Conservation (phyloP, 2,113 vertebrate species). For the Blennius ocellaris region DNA sequence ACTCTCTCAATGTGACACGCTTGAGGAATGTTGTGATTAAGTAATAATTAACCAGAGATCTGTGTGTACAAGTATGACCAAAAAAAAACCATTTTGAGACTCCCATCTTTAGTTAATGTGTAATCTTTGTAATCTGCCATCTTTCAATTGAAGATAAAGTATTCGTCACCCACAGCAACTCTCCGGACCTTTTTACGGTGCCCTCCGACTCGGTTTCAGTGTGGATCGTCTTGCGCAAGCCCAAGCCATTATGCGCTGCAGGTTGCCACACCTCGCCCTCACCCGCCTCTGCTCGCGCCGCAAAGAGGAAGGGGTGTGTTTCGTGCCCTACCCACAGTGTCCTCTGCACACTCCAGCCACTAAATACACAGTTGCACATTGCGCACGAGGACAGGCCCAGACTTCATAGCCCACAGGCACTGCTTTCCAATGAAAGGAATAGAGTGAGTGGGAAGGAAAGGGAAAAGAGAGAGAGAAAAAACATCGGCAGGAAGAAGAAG, state of each 20-base stretch:
- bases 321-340: conserved; percentile 61
- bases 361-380: conserved; percentile 71
- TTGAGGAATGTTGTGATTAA: conserved; percentile 50
- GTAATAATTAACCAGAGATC: conserved; percentile 51
- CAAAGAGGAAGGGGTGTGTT: conserved; percentile 70
- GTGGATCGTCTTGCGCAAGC: conserved; percentile 43
- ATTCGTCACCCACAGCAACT: neutral
- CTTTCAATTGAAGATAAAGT: neutral
- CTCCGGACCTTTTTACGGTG: conserved; percentile 17
- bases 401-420: conserved; percentile 78
- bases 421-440: conserved; percentile 57
- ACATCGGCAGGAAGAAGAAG: conserved; percentile 33
- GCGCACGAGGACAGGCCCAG: conserved; percentile 72
- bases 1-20: conserved; percentile 20
- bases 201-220: conserved; percentile 19
- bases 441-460: conserved; percentile 51
- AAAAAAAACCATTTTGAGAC: neutral
- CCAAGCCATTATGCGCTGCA: conserved; percentile 34
- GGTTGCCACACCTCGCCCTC: conserved; percentile 73
- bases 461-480: conserved; percentile 28
- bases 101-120: neutral
- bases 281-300: conserved; percentile 34
- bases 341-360: conserved; percentile 53
- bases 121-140: neutral
- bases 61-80: neutral